Evolutionary conservation across 2,888 invertebrate genomes (phyloP).

Genomic region (Leptinotarsa haldemani): DNA sequence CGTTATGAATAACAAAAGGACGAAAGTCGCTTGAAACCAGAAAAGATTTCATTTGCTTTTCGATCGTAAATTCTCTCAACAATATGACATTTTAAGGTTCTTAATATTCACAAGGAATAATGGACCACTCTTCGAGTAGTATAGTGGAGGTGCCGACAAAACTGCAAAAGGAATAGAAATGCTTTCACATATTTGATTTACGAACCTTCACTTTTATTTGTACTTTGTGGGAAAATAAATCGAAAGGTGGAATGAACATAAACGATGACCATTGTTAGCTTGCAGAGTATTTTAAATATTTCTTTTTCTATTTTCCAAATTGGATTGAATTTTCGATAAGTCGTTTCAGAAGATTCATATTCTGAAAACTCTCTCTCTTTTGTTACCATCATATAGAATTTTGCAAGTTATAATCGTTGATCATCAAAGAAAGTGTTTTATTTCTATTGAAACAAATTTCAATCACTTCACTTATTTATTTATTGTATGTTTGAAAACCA

Average conservation of each 20-base stretch:
- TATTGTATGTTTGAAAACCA: no score
- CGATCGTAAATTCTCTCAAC: conserved; percentile 31
- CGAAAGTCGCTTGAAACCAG: no score
- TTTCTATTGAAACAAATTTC: no score
- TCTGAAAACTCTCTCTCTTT: no score
- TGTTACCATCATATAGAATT: no score
- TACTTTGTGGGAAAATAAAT: background rate
- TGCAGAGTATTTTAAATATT: conserved; percentile 23
- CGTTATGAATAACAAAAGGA: background rate
- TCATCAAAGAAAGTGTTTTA: no score
- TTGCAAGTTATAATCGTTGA: no score
- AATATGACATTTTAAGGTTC: conserved; percentile 33
- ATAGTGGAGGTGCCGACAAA: conserved; percentile 27
- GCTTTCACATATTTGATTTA: conserved; percentile 26
- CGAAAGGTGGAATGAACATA: background rate
- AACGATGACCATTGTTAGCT: conserved; percentile 27
- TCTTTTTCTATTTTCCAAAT: no score
- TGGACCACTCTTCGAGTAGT: conserved; percentile 23
- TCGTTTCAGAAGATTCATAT: no score
- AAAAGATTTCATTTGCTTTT: conserved; percentile 22
- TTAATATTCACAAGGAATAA: conserved; percentile 33
- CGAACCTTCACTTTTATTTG: conserved; percentile 16
- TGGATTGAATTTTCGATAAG: no score
- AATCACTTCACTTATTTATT: no score
- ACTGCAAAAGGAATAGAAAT: conserved; percentile 24